phyloP scores from a whole-genome alignment of 92 coral and sea anemone genomes.

The Porites divaricata region DNA sequence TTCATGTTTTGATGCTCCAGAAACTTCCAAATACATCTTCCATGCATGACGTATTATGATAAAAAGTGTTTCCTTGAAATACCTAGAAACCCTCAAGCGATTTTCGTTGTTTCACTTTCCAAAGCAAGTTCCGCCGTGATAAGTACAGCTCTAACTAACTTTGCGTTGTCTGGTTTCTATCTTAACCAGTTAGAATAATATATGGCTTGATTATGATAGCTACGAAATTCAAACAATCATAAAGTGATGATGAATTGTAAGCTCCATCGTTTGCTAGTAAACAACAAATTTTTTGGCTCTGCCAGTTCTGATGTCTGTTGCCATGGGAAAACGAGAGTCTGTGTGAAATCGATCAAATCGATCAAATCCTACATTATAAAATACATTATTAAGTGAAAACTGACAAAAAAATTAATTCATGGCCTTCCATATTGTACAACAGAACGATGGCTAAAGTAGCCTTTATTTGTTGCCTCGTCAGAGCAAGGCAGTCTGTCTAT shows the following conservation, averaged over 20 bases:
- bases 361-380: neutral
- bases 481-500: constrained; percentile 2
- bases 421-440: neutral
- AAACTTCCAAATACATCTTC: neutral
- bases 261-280: neutral
- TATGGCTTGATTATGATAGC: constrained; percentile 1
- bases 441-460: neutral
- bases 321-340: neutral
- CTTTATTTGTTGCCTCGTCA: constrained; percentile 2
- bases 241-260: constrained; percentile 2
- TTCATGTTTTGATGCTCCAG: no score
- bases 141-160: constrained; percentile 13
- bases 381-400: constrained; percentile 2
- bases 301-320: neutral
- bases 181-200: constrained; percentile 14
- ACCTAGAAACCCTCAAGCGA: no score
- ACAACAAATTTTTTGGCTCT: constrained; percentile 3
- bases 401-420: neutral
- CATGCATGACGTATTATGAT: neutral
- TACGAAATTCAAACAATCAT: constrained; percentile 5
- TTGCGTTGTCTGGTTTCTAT: constrained; percentile 1
- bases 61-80: neutral
- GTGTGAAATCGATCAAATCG: constrained; percentile 6
- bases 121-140: no score
- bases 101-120: no score